These are phyloP conservation scores for Hyalella azteca DNA, from an alignment of 2,888 invertebrate species.

Conservation along the genomic window DNA sequence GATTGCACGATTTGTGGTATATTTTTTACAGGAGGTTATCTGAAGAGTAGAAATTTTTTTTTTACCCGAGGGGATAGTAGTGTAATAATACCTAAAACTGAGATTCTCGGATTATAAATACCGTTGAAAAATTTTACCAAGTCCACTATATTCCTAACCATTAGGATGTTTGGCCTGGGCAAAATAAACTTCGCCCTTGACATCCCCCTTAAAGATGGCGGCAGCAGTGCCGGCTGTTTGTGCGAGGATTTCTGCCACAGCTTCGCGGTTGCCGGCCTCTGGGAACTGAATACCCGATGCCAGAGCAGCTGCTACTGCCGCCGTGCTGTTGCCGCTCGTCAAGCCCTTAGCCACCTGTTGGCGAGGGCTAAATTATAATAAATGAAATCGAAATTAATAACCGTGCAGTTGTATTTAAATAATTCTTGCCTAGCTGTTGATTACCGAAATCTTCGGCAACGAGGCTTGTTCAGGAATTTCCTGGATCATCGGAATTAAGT, in stretches of 20 bases:
- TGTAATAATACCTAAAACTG: too few species aligned
- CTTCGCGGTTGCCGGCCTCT: background rate
- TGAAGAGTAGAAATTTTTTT: too few species aligned
- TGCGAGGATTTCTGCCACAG: background rate
- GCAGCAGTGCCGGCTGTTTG: background rate
- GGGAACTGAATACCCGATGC: background rate
- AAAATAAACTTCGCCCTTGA: background rate
- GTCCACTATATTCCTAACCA: too few species aligned
- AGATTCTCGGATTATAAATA: too few species aligned
- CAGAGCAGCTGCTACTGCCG: slow-evolving; percentile 10
- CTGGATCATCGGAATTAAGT: too few species aligned
- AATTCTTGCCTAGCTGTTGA: too few species aligned
- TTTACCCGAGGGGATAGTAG: too few species aligned
- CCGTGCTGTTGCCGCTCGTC: background rate
- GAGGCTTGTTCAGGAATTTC: too few species aligned
- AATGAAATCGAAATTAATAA: background rate
- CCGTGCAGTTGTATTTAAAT: background rate
- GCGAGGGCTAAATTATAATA: background rate
- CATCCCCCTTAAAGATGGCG: background rate
- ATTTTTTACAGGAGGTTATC: too few species aligned
- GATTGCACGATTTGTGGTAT: too few species aligned
- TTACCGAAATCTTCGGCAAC: too few species aligned
- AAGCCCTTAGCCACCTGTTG: background rate
- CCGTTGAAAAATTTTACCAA: too few species aligned
- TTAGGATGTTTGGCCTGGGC: background rate